phyloP scores from a whole-genome alignment of 2,888 invertebrate genomes.

The Philereme vetulata region DNA sequence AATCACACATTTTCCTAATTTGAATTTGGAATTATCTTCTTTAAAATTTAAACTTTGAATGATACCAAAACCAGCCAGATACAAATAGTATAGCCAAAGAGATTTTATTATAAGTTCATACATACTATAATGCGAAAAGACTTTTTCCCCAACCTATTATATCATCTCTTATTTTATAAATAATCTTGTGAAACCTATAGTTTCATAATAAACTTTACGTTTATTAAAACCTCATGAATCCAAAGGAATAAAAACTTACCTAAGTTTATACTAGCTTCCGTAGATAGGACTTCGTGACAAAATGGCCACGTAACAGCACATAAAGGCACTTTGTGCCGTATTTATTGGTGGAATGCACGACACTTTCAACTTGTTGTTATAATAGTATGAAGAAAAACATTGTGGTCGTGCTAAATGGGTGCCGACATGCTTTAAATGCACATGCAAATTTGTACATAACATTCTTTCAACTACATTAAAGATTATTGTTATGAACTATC shows the following conservation, averaged over 20 bases:
- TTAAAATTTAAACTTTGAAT: too few relatives aligned
- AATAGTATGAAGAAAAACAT: slow-evolving; percentile 24
- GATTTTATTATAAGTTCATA: too few relatives aligned
- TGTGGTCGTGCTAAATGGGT: slow-evolving; percentile 8
- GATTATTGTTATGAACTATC: neutral
- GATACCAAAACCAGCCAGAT: too few relatives aligned
- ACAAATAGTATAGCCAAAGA: too few relatives aligned
- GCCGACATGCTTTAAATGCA: slow-evolving; percentile 3
- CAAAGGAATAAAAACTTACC: neutral
- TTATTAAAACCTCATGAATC: neutral
- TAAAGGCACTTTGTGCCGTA: slow-evolving; percentile 51
- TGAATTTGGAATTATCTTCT: too few relatives aligned
- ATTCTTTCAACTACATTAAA: neutral
- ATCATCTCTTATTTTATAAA: too few relatives aligned
- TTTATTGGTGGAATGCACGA: slow-evolving; percentile 66
- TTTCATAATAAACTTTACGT: neutral
- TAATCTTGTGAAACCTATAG: too few relatives aligned
- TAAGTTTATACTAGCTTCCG: slow-evolving; percentile 50
- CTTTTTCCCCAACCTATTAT: too few relatives aligned
- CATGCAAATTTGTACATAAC: neutral
- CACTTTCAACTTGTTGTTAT: slow-evolving; percentile 33
- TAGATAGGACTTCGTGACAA: slow-evolving; percentile 54
- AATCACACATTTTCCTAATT: too few relatives aligned
- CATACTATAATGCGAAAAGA: too few relatives aligned
- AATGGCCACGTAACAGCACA: slow-evolving; percentile 53